These are phyloP conservation scores for Rhagonycha lutea DNA, from an alignment of 2,888 invertebrate genomes.

Conservation along the genomic window DNA sequence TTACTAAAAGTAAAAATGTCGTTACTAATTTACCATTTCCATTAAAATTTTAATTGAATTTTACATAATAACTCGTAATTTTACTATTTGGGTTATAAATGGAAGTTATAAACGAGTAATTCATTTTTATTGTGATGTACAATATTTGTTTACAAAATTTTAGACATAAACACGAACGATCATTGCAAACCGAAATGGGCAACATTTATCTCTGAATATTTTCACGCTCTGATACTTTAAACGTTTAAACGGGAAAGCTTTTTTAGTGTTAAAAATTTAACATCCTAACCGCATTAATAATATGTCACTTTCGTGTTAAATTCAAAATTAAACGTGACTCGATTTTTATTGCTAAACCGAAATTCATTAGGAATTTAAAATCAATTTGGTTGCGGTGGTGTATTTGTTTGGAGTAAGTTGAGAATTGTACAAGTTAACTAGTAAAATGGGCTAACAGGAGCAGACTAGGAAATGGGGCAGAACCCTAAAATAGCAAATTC, in stretches of 20 bases:
- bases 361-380: neutral
- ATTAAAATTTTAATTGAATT: neutral
- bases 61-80: too few relatives aligned
- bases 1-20: too few relatives aligned
- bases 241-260: conserved; percentile 5
- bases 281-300: conserved; percentile 14
- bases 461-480: neutral
- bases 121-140: neutral
- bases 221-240: conserved; percentile 24
- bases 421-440: neutral
- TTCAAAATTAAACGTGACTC: neutral
- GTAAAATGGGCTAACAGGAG: neutral
- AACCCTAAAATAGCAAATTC: neutral
- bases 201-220: conserved; percentile 18
- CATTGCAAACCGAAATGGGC: conserved; percentile 14
- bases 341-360: neutral
- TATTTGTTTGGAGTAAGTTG: neutral
- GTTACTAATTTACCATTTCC: too few relatives aligned
- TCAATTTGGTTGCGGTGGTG: neutral
- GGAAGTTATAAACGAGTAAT: neutral
- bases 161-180: conserved; percentile 8
- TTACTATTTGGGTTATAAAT: neutral
- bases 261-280: conserved; percentile 14
- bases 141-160: neutral
- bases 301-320: conserved; percentile 1